Conservation (phyloP, 2,797 vertebrate genomes). For the Cercopithecus diana region DNA sequence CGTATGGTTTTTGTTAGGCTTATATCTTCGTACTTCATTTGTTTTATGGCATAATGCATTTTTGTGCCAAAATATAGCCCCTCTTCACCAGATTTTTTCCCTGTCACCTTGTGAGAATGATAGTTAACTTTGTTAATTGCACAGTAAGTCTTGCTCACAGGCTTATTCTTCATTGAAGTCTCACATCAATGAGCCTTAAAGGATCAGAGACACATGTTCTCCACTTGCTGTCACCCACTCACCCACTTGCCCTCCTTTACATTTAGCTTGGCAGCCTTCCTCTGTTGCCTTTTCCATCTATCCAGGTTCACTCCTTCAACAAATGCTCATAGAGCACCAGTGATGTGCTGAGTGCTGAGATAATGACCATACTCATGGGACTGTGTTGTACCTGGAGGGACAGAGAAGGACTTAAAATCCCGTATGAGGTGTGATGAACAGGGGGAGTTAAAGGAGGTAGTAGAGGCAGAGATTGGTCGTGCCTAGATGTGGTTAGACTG, state of each 20-base stretch:
- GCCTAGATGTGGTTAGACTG: not conserved
- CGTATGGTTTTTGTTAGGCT: not conserved
- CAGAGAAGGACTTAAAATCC: not conserved
- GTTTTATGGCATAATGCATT: not conserved
- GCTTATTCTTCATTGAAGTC: not conserved
- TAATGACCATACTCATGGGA: too few relatives aligned
- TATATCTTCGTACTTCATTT: not conserved
- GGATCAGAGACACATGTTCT: not conserved
- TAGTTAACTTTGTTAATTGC: constrained; percentile 51
- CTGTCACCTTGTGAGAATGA: not conserved
- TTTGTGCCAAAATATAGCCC: not conserved
- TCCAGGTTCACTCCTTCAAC: not conserved
- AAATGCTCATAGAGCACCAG: not conserved
- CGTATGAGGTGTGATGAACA: fast-evolving
- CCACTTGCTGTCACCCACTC: not conserved
- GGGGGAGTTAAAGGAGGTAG: not conserved
- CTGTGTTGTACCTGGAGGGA: not conserved
- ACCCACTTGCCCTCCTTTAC: not conserved
- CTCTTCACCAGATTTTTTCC: not conserved
- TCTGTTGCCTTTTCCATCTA: not conserved
- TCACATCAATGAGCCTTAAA: not conserved
- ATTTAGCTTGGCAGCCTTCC: not conserved
- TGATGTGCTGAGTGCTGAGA: not conserved
- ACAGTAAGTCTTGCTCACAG: not conserved
- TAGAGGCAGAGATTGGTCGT: not conserved